Evolutionary conservation across 2,113 vertebrate species (phyloP).

Genomic region (Callocephalon fimbriatum): DNA sequence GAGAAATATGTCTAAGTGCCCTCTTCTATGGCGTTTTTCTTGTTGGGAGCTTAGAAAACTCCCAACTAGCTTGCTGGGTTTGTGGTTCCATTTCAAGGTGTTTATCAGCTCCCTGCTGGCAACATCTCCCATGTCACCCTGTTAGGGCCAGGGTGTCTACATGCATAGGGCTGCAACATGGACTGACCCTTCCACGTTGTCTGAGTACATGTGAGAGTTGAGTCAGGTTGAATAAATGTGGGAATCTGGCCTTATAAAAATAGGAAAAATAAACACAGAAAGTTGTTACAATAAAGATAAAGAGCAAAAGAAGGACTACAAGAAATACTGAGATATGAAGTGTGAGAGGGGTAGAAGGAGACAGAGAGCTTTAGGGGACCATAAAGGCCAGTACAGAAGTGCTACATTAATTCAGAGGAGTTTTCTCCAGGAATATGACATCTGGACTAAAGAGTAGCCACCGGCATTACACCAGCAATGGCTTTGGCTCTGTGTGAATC

Average conservation of each 20-base stretch:
- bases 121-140: background rate
- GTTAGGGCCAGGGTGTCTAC: background rate
- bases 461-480: fast-evolving
- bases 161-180: background rate
- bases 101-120: background rate
- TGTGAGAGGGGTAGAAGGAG: background rate
- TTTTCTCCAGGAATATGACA: background rate
- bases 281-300: background rate
- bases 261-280: background rate
- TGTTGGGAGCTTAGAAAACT: background rate
- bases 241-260: background rate
- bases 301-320: background rate
- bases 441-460: background rate
- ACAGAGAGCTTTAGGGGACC: background rate
- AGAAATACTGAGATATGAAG: background rate
- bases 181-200: background rate
- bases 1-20: background rate
- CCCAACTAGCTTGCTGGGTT: background rate
- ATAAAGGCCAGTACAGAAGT: background rate
- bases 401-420: background rate
- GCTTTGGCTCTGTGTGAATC: background rate
- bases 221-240: background rate
- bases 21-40: background rate
- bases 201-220: background rate
- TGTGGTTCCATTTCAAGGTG: background rate